Evolutionary conservation across 2,797 vertebrate genomes (phyloP).

Genomic region (Bucorvus abyssinicus): DNA sequence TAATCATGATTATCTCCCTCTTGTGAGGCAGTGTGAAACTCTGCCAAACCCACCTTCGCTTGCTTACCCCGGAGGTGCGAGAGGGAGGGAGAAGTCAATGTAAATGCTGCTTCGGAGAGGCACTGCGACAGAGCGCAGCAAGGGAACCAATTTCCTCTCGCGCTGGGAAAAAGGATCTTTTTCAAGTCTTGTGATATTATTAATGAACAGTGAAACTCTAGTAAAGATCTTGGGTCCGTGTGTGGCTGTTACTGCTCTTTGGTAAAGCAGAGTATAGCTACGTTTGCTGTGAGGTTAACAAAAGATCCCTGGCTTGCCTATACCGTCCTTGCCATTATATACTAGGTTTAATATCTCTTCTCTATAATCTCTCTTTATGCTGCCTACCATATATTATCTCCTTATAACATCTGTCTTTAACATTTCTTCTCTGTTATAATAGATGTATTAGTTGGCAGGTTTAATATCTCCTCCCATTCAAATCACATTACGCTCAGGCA

Average conservation of each 20-base stretch:
- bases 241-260: not conserved
- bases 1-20: slow-evolving; percentile 51
- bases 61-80: not conserved
- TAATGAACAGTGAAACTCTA: slow-evolving; percentile 3
- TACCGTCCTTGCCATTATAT: not conserved
- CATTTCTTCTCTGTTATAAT: not conserved
- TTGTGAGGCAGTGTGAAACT: slow-evolving; percentile 46
- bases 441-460: not conserved
- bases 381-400: not conserved
- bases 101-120: not conserved
- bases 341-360: not conserved
- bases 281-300: not conserved
- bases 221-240: not conserved
- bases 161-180: not conserved
- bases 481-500: not conserved
- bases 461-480: slow-evolving; percentile 5
- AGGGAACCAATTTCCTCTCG: not conserved
- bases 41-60: slow-evolving; percentile 27
- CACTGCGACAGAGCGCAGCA: not conserved
- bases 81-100: not conserved
- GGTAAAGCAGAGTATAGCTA: not conserved
- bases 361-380: not conserved
- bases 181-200: not conserved
- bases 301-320: not conserved
- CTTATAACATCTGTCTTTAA: not conserved